Evolutionary conservation across 2,888 invertebrate genomes (phyloP), one percentile per base, ranked within the genome.

Genomic region (Coremacera marginata): DNA sequence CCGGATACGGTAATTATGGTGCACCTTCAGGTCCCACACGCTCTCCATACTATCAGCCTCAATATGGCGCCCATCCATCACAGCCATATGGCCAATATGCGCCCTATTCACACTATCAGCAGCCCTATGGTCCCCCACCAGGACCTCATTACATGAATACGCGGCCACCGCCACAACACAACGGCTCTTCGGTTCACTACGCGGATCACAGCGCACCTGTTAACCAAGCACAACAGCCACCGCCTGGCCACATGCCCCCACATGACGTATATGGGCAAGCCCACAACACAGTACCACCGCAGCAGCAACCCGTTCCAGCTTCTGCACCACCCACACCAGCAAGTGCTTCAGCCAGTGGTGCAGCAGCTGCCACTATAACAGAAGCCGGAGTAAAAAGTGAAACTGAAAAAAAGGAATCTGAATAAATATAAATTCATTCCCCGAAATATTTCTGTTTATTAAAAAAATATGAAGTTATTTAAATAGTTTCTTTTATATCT

Each of bases 1-100:
- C 87, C 49, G 86, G 87, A 5, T 90, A 89, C 81, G 86, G 86
- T 11, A 87, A 86, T 77, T 88, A 89, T 79, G 88, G 89, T 3
- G 86, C 89, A 8, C 85, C 88, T 16, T 81, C 86, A 19, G 87
- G 88, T 0, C 89, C 89, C 8, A 84, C 88, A 0, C 85, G 89
- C 5, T 85, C 89, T 0, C 89, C 89, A 9, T 89, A 89, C 78
- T 90, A 89, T 82, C 88, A 89, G 79, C 88, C 89, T 9, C 90
- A 89, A 76, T 90, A 89, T 78, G 88, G 87, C 2, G 86, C 88
- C 0, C 88, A 89, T 82, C 89, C 90, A 11, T 84, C 89, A 5
- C 88, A 89, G 78, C 85, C 88, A 7, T 89, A 88, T 71, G 84
- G 84, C 8, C 88, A 89, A 78, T 86, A 89, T 75, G 82, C 86